phyloP scores from a whole-genome alignment of 2,888 invertebrate genomes.

The Nudaria mundana region DNA sequence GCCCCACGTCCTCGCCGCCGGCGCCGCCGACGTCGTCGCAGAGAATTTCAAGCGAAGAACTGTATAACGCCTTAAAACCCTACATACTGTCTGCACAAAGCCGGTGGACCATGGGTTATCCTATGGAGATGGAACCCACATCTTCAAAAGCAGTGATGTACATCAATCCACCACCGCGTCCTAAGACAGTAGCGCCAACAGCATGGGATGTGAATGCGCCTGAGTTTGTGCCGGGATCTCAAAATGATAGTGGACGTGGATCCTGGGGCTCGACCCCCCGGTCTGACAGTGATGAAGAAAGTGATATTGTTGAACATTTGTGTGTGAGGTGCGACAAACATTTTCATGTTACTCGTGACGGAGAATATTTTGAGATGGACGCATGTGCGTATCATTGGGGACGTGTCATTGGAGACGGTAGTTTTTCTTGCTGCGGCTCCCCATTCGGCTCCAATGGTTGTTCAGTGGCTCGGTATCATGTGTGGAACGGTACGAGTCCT shows the following conservation, averaged over 20 bases:
- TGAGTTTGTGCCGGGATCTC: conserved; percentile 83
- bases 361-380: conserved; percentile 87
- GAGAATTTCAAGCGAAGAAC: conserved; percentile 79
- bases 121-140: conserved; percentile 82
- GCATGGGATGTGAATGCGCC: conserved; percentile 85
- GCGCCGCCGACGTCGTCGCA: conserved; percentile 71
- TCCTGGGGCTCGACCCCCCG: conserved; percentile 79
- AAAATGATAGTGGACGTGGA: conserved; percentile 78
- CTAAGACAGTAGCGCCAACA: conserved; percentile 56
- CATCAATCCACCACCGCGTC: conserved; percentile 77
- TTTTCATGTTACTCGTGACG: conserved; percentile 86
- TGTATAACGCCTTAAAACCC: conserved; percentile 80
- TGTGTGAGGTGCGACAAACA: conserved; percentile 88
- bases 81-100: conserved; percentile 83
- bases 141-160: conserved; percentile 84
- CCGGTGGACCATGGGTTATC: conserved; percentile 86
- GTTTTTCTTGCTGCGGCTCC: conserved; percentile 85
- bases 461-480: conserved; percentile 84
- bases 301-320: conserved; percentile 80
- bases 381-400: conserved; percentile 95
- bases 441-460: conserved; percentile 83
- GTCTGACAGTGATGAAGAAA: conserved; percentile 80
- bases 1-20: conserved; percentile 72
- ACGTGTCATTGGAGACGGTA: conserved; percentile 81
- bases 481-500: conserved; percentile 87